Conservation (phyloP, 2,888 invertebrate species). For the Lottia gigantea region DNA sequence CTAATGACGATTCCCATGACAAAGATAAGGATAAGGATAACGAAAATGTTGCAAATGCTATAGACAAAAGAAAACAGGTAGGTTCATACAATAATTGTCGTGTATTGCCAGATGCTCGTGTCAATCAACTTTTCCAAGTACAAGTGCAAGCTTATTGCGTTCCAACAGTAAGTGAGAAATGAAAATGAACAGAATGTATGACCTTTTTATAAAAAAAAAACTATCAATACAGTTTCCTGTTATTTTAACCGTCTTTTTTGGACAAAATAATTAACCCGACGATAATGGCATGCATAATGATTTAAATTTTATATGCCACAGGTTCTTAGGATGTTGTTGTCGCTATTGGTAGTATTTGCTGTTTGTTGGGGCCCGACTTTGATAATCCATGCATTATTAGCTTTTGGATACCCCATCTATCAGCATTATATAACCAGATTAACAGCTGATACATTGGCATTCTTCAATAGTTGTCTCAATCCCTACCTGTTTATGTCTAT, state of each 20-base stretch:
- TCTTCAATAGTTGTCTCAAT: conserved; percentile 36
- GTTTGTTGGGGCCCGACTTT: conserved; percentile 37
- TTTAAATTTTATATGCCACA: conserved; percentile 14
- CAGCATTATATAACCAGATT: conserved; percentile 23
- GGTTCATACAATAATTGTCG: no score
- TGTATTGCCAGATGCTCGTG: no score
- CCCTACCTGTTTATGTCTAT: conserved; percentile 40
- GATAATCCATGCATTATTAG: conserved; percentile 28
- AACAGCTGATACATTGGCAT: conserved; percentile 27
- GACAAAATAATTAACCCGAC: no score
- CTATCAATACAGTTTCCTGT: no score
- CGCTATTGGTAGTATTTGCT: conserved; percentile 32
- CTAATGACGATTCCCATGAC: no score
- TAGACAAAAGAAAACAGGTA: conserved; percentile 1
- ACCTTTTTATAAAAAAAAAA: no score
- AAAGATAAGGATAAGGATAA: background rate
- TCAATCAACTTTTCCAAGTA: no score
- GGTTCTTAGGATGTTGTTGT: conserved; percentile 34
- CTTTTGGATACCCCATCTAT: conserved; percentile 14
- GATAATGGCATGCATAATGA: no score
- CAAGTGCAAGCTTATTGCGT: no score
- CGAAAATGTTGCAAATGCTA: background rate
- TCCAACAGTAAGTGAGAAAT: no score
- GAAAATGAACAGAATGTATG: no score
- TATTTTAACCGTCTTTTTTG: no score